Base-by-base conservation (phyloP, 2,888 invertebrate genomes). In the Lasioglossum leucozonium region DNA sequence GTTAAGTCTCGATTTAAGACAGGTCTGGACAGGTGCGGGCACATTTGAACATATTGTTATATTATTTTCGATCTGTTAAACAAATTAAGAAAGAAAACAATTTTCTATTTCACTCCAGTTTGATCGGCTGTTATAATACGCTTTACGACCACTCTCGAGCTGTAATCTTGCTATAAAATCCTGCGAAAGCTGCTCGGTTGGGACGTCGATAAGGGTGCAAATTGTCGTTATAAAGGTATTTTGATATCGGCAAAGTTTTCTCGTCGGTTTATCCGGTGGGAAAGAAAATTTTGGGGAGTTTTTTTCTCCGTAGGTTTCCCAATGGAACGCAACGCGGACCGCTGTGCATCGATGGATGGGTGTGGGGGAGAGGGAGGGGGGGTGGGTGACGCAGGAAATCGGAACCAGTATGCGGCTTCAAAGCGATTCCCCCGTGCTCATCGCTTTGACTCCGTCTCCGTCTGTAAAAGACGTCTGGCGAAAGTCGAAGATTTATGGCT, bases 401-500 rank as follows among this genome's bases (percentile, higher is more conserved):
- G 79, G 85, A 76, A 76, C 75, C 74, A 72, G 67, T 26, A 69
- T 55, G 69, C 83, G 73, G 82, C 88, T 82, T 88, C 88, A 88
- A 88, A 88, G 90, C 79, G 90, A 76, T 78, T 81, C 81, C 71
- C 55, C 62, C 47, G 77, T 42, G 65, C 65, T 79, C 22, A 37
- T n/a, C 72, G 51, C 37, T 74, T 42, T 44, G n/a, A 30, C 44
- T 67, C 37, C 22, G 34, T 1, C 67, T 69, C n/a, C 40, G n/a
- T 22, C 13, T 37, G 73, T 62, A 74, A 74, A 80, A 82, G 81
- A 74, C 78, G 76, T 77, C 86, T 30, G 78, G 44, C 62, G 34
- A 77, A 73, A 86, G 78, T 71, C n/a, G 82, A 79, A 86, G 86
- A 86, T 86, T 86, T 86, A 86, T 86, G 77, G 86, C 79, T 82